phyloP scores from a whole-genome alignment of 2,888 invertebrate species.

The Luperina nickerlii region DNA sequence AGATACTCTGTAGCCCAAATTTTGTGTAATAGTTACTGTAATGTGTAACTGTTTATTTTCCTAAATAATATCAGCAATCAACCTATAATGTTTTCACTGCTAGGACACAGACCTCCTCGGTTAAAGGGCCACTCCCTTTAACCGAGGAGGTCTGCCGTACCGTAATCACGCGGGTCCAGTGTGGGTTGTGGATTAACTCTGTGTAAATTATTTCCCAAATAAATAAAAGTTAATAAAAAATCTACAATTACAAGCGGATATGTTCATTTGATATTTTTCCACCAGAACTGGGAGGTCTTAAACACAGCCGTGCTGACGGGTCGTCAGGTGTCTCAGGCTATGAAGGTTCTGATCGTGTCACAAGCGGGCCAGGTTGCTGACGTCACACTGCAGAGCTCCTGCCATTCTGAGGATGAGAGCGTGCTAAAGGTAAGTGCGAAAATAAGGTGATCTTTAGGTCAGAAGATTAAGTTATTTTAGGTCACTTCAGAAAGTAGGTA shows the following conservation, averaged over 20 bases:
- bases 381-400: conserved; percentile 98
- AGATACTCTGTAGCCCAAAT: too few relatives aligned
- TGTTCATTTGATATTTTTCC: conserved; percentile 58
- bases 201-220: neutral
- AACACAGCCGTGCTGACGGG: conserved; percentile 99
- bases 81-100: too few relatives aligned
- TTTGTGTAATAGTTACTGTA: too few relatives aligned
- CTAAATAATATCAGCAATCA: too few relatives aligned
- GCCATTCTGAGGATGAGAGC: conserved; percentile 98
- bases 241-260: neutral
- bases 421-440: conserved; percentile 95
- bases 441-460: neutral
- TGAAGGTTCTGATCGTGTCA: conserved; percentile 98
- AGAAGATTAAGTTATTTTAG: neutral
- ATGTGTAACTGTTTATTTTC: too few relatives aligned
- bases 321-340: conserved; percentile 97
- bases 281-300: conserved; percentile 98
- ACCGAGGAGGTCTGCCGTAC: neutral
- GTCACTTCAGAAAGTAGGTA: neutral
- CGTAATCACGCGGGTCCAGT: neutral
- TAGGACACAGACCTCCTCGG: neutral
- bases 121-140: too few relatives aligned
- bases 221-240: neutral
- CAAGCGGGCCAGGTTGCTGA: conserved; percentile 98
- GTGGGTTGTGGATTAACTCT: neutral